Evolutionary conservation across 2,888 invertebrate species (phyloP).

Genomic region (Cheiracanthium punctorium): DNA sequence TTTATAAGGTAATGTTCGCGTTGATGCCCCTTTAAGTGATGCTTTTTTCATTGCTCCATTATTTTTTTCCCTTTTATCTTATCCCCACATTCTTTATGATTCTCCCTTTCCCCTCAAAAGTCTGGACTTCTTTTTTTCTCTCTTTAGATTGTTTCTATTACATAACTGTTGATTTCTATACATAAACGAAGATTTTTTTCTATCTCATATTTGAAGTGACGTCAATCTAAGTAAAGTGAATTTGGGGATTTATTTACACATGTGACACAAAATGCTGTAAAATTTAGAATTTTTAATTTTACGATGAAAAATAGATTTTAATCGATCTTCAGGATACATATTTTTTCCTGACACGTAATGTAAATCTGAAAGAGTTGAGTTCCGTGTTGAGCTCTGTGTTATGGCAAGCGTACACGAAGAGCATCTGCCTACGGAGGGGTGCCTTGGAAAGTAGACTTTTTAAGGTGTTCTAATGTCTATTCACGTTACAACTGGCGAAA

Average conservation of each 20-base stretch:
- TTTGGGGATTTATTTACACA: neutral
- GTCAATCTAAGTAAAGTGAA: conserved; percentile 43
- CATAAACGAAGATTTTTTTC: conserved; percentile 43
- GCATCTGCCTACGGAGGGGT: too few species aligned
- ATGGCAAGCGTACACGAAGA: too few species aligned
- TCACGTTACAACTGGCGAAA: too few species aligned
- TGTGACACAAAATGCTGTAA: neutral
- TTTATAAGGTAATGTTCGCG: conserved; percentile 68
- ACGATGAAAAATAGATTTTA: too few species aligned
- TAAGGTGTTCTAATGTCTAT: too few species aligned
- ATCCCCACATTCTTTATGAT: conserved; percentile 38
- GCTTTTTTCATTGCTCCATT: conserved; percentile 62
- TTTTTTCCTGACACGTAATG: too few species aligned
- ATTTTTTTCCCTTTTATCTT: conserved; percentile 39
- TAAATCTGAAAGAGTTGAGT: too few species aligned
- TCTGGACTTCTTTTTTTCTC: conserved; percentile 36
- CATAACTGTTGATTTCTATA: conserved; percentile 67
- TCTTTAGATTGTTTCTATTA: conserved; percentile 25
- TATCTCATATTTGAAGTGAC: too few species aligned
- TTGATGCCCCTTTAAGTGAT: conserved; percentile 67
- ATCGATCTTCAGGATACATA: too few species aligned
- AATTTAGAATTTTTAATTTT: too few species aligned
- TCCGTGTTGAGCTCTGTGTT: too few species aligned
- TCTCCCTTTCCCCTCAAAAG: conserved; percentile 23
- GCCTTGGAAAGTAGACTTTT: too few species aligned